Evolutionary conservation across 2,888 invertebrate species (phyloP), one percentile per base, ranked within the genome.

Genomic region (Dichetophora obliterata): DNA sequence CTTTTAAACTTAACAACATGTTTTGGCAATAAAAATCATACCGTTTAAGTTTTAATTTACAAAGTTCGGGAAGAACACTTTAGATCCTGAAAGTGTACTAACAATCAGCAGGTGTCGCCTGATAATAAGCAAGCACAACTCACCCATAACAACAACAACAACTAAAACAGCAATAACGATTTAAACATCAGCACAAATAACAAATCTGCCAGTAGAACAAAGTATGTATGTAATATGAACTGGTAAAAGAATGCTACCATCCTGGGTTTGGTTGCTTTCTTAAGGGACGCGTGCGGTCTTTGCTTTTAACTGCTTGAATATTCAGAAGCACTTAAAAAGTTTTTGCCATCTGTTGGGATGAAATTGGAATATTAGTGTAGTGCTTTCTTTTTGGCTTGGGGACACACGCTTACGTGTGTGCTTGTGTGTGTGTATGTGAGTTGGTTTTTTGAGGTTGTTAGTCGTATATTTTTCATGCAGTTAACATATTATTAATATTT

Each of bases 291-390:
- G n/a, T 22, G 22, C 37, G 34, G 6, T 16, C 8, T 65, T 54
- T 54, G 6, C 5, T 37, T 24, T 48, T 19, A 54, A 34, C 69
- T 76, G 68, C 63, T 78, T 79, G 75, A 75, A 79, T 77, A 80
- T 77, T 61, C 79, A 81, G 76, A 77, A 81, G 79, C 77, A 80
- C 81, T 81, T 79, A 71, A 63, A 34, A 74, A 76, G 59, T 73
- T 77, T 70, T 71, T 65, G 72, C 72, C 61, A n/a, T 63, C 59
- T 57, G 57, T 43, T 43, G 43, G 43, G 11, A 43, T 43, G 43
- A 43, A 19, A 22, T 54, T 54, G 1, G 5, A 54, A 19, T 19
- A 54, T 54, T 54, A 2, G 54, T 54, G 5, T 19, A 19, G 43
- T 11, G 43, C 14, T 43, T 2, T 43, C 11, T 43, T 43, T 6